These are phyloP conservation scores for Chymomyza procnemis DNA, from an alignment of 2,888 invertebrate genomes.

Conservation along the genomic window DNA sequence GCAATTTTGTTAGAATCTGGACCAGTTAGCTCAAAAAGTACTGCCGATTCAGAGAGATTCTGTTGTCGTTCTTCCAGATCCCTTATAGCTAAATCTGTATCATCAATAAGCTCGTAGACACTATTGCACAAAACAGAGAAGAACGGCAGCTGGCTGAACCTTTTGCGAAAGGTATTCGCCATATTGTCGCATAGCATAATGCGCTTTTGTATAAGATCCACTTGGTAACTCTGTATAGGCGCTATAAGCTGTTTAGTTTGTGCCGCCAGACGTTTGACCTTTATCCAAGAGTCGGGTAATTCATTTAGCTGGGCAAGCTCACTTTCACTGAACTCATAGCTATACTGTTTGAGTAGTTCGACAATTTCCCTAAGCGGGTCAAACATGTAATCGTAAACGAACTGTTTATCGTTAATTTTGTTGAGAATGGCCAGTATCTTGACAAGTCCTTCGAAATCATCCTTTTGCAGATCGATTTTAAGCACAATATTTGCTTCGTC, in stretches of 20 bases:
- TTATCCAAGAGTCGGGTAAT: slow-evolving; percentile 92
- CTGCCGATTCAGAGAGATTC: slow-evolving; percentile 85
- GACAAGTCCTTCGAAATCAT: slow-evolving; percentile 91
- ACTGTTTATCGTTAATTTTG: slow-evolving; percentile 87
- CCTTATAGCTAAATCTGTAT: slow-evolving; percentile 83
- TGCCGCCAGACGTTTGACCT: slow-evolving; percentile 89
- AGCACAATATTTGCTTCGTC: slow-evolving; percentile 86
- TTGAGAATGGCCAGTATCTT: slow-evolving; percentile 90
- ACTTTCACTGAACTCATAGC: slow-evolving; percentile 91
- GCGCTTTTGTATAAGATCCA: slow-evolving; percentile 90
- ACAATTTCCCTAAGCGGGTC: slow-evolving; percentile 92
- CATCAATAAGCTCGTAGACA: slow-evolving; percentile 85
- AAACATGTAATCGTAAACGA: slow-evolving; percentile 91
- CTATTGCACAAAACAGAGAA: slow-evolving; percentile 83
- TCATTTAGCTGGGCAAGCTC: slow-evolving; percentile 86
- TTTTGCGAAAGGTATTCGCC: slow-evolving; percentile 87
- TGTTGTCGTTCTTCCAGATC: slow-evolving; percentile 85
- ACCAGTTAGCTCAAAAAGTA: slow-evolving; percentile 90
- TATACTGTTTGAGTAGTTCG: slow-evolving; percentile 89
- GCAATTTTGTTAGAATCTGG: slow-evolving; percentile 90
- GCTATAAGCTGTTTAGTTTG: slow-evolving; percentile 91
- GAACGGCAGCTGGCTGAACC: slow-evolving; percentile 83
- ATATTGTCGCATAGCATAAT: slow-evolving; percentile 89
- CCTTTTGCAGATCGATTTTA: slow-evolving; percentile 85
- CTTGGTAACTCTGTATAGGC: slow-evolving; percentile 92